Evolutionary conservation across 2,888 invertebrate species (phyloP).

Genomic region (Synergus japonicus): DNA sequence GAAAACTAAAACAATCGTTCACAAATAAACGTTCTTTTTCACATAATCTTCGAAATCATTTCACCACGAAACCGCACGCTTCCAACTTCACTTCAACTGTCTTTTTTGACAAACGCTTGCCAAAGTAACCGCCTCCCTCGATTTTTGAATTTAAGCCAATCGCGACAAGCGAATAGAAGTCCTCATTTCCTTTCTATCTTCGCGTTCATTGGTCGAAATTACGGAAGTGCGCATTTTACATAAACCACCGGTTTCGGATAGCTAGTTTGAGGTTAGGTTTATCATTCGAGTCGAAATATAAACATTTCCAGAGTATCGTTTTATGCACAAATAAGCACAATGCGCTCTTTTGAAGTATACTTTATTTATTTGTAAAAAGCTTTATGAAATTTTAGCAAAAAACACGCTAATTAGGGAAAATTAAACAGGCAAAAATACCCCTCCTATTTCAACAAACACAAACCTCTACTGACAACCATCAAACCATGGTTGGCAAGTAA

Average conservation of each 20-base stretch:
- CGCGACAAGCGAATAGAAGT: background rate
- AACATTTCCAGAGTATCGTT: background rate
- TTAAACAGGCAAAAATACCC: too few species aligned
- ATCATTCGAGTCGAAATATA: background rate
- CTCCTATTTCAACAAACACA: too few species aligned
- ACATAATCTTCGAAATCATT: background rate
- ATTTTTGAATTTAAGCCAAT: slow-evolving; percentile 35
- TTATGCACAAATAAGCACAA: background rate
- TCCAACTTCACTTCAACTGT: slow-evolving; percentile 27
- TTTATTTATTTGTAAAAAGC: background rate
- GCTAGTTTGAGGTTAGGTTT: background rate
- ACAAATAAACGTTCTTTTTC: background rate
- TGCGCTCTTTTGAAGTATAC: background rate
- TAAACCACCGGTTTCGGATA: background rate
- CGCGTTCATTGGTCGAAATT: background rate
- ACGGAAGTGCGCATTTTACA: background rate
- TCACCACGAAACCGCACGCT: background rate
- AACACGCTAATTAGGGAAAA: background rate
- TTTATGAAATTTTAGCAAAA: background rate
- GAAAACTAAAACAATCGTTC: background rate
- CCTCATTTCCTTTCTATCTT: background rate
- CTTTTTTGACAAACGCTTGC: slow-evolving; percentile 22
- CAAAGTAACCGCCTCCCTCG: background rate
- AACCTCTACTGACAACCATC: too few species aligned
- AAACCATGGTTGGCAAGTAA: too few species aligned